Conservation (phyloP, 2,113 vertebrate genomes). For the Oceanodroma tethys region DNA sequence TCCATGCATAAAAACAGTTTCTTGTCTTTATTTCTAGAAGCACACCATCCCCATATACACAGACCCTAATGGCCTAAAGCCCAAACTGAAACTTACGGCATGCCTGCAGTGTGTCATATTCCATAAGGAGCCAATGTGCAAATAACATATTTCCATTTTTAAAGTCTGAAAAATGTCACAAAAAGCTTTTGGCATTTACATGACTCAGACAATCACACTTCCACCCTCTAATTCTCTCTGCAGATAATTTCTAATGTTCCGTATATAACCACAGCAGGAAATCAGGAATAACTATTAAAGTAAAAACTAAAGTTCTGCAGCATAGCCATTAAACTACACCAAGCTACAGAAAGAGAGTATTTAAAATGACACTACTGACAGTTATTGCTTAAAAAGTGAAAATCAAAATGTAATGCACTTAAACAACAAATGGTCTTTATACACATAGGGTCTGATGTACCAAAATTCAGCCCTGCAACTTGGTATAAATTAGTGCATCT, state of each 20-base stretch:
- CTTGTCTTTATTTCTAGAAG: not conserved
- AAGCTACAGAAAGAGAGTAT: conserved; percentile 34
- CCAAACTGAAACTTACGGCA: conserved; percentile 24
- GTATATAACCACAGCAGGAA: conserved; percentile 69
- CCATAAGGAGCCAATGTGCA: conserved; percentile 69
- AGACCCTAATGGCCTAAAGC: conserved; percentile 47
- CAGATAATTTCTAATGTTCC: conserved; percentile 74
- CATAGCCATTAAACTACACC: conserved; percentile 36
- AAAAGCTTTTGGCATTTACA: conserved; percentile 79
- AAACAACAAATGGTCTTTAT: not conserved
- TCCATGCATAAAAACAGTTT: not conserved
- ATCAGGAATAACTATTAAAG: conserved; percentile 66
- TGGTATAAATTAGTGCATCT: not conserved
- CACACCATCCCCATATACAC: not conserved
- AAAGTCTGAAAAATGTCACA: conserved; percentile 77
- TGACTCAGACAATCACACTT: conserved; percentile 71
- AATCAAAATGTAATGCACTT: conserved; percentile 53
- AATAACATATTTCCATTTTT: conserved; percentile 81
- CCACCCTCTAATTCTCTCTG: conserved; percentile 73
- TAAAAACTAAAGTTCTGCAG: conserved; percentile 54
- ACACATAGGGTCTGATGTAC: not conserved
- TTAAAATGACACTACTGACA: conserved; percentile 49
- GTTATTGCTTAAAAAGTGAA: conserved; percentile 47
- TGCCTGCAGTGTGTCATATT: conserved; percentile 66
- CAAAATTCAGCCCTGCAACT: not conserved